These are phyloP conservation scores for Urocitellus parryii DNA, from an alignment of 2,113 vertebrate genomes.

Conservation along the genomic window DNA sequence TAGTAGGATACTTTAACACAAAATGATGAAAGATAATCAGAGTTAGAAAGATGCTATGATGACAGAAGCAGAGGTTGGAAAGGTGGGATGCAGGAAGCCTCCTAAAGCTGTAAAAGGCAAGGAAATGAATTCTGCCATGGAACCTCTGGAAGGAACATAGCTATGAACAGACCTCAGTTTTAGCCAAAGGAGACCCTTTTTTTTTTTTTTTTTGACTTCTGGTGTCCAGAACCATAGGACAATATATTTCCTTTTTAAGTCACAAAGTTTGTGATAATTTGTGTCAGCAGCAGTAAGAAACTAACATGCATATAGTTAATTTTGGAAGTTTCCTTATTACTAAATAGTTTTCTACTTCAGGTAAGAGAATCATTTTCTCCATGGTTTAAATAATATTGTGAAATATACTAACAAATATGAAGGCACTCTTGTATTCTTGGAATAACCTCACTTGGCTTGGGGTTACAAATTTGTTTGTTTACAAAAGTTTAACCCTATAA, in stretches of 20 bases:
- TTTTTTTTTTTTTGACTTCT: neutral
- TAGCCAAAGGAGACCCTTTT: neutral
- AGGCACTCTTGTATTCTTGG: neutral
- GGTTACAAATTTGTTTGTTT: neutral
- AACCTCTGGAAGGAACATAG: neutral
- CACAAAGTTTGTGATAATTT: neutral
- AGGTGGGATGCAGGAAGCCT: neutral
- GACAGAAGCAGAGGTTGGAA: neutral
- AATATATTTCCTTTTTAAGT: neutral
- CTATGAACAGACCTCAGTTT: neutral
- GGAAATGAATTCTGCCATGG: neutral
- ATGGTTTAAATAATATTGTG: slow-evolving; percentile 12
- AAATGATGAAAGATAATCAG: neutral
- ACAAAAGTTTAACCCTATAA: neutral
- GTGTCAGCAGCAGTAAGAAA: neutral
- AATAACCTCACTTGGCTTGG: neutral
- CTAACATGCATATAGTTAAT: neutral
- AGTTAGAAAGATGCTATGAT: neutral
- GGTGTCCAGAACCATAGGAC: neutral
- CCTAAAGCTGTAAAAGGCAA: neutral
- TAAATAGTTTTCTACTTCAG: neutral
- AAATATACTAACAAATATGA: neutral
- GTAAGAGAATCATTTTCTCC: neutral
- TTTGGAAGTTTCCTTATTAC: neutral
- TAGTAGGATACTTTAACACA: neutral